These are phyloP conservation scores for Coregonus suidteri DNA, from an alignment of 2,797 vertebrate species.

Conservation along the genomic window DNA sequence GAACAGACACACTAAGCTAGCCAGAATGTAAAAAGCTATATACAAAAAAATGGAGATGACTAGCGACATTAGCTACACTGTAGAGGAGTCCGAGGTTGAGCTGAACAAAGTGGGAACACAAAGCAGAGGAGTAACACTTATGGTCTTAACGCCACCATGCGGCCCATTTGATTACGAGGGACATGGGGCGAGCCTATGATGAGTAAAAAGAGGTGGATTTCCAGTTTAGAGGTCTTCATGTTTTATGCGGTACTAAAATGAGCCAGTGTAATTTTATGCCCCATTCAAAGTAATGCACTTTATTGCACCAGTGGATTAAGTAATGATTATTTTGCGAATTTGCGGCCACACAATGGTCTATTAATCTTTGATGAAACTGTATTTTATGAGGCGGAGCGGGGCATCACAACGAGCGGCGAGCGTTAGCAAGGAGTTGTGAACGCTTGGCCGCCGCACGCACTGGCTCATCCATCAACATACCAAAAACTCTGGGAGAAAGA, in stretches of 20 bases:
- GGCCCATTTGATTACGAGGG: conserved; percentile 32
- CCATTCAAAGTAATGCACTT: conserved; percentile 71
- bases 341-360: conserved; percentile 76
- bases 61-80: conserved; percentile 49
- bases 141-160: conserved; percentile 27
- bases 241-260: conserved; percentile 60
- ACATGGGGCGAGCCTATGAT: conserved; percentile 37
- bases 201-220: conserved; percentile 46
- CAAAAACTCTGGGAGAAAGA: conserved; percentile 53
- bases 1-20: too few species aligned
- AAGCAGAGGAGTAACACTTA: too few species aligned
- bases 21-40: conserved; percentile 31
- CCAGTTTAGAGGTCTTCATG: conserved; percentile 31
- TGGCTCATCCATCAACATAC: conserved; percentile 60
- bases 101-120: too few species aligned
- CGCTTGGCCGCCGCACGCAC: conserved; percentile 56
- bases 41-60: conserved; percentile 58
- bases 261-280: conserved; percentile 66
- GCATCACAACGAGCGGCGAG: conserved; percentile 63
- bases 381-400: conserved; percentile 71
- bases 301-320: conserved; percentile 76
- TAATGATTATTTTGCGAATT: conserved; percentile 82
- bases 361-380: conserved; percentile 80
- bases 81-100: too few species aligned
- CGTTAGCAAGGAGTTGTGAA: conserved; percentile 69